Conservation (phyloP, 2,888 invertebrate genomes). For the Pheosia gnoma region DNA sequence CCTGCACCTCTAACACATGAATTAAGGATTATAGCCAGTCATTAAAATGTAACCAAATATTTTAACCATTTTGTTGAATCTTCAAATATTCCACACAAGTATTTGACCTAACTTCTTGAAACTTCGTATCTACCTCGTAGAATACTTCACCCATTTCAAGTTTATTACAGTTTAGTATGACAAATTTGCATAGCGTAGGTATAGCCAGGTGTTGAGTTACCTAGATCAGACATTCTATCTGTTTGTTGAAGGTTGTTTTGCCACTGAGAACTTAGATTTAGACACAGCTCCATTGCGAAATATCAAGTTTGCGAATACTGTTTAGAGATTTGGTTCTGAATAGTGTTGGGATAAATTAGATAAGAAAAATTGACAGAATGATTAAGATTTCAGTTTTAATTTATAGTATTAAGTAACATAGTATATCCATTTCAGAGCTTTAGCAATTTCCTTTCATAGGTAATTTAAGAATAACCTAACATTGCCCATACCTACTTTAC, state of each 20-base stretch:
- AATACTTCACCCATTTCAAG: not conserved
- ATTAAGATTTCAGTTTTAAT: too few relatives aligned
- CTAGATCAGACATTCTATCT: conserved; percentile 70
- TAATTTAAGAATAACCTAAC: too few relatives aligned
- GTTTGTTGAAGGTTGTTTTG: conserved; percentile 56
- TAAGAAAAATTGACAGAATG: too few relatives aligned
- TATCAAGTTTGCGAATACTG: conserved; percentile 20
- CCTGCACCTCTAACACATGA: too few relatives aligned
- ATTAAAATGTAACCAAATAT: not conserved
- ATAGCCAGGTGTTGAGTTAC: conserved; percentile 48
- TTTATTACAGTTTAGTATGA: conserved; percentile 35
- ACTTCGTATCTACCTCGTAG: not conserved
- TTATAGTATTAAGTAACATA: too few relatives aligned
- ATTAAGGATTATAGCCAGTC: too few relatives aligned
- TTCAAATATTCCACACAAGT: not conserved
- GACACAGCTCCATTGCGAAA: conserved; percentile 31
- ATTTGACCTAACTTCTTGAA: not conserved
- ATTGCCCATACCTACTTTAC: too few relatives aligned
- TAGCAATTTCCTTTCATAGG: too few relatives aligned
- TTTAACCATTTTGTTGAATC: not conserved
- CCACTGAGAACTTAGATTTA: conserved; percentile 50
- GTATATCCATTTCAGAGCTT: too few relatives aligned
- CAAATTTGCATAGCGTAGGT: conserved; percentile 63
- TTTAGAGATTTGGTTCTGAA: conserved; percentile 13
- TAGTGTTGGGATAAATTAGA: not conserved